Evolutionary conservation across 2,888 invertebrate genomes (phyloP), one percentile per base, ranked within the genome.

Genomic region (Itoplectis maculator): DNA sequence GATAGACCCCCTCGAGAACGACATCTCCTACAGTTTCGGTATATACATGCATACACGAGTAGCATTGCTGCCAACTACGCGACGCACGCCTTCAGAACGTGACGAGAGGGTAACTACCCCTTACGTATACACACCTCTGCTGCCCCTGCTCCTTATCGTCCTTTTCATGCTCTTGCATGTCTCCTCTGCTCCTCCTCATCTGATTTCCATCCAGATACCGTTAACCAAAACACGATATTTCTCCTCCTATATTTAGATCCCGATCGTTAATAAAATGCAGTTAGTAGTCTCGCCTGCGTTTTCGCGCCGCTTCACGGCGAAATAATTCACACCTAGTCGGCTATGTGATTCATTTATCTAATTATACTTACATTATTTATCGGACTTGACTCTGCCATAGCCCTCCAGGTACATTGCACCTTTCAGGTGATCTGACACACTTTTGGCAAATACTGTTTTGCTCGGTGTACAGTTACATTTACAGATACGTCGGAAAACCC

Each of bases 71-170:
- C 74, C 73, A 79, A 74, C 69, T 82, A 79, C 74, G 69, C 78
- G 56, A 69, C 70, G 74, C 65, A 75, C 78, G 74, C 70, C 82
- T 75, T 75, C 65, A 66, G 78, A 74, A 82, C 82, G 82, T 82
- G 78, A 82, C 82, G 70, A 82, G 82, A 74, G 78, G 78, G 65
- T 75, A 75, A 79, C 74, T 69, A 70, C 77, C 74, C 78, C 68
- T 72, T 54, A 59, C 78, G 65, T 74, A 61, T 42, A 66, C 35
- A 18, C 35, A 15, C 15, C n/a, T 7, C n/a, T n/a, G n/a, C n/a
- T n/a, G n/a, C n/a, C 2, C 18, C 56, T 49, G 23, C 13, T 8
- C 42, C 49, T 81, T 74, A 37, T 61, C 13, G 51, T 45, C 15
- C 42, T 47, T 65, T 15, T 42, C 47, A 49, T 56, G 54, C 54